Conservation (phyloP, 2,797 vertebrate genomes). For the Pelobates cultripes region DNA sequence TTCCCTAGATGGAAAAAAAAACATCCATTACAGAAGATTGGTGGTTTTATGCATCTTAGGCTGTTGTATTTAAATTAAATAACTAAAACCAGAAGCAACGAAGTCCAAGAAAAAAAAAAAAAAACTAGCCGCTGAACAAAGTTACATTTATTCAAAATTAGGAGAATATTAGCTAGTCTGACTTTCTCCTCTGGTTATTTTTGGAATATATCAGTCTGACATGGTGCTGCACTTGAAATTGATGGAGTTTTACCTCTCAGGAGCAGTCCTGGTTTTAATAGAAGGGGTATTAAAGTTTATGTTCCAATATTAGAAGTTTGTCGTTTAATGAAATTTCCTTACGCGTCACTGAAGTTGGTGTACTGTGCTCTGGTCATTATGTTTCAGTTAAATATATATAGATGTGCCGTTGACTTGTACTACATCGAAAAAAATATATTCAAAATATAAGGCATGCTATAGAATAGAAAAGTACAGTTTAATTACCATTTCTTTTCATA, state of each 20-base stretch:
- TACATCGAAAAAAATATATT: neutral
- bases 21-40: conserved; percentile 53
- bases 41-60: conserved; percentile 54
- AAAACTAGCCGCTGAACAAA: conserved; percentile 46
- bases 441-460: too few species aligned
- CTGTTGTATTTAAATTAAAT: conserved; percentile 54
- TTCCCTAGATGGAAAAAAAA: conserved; percentile 42
- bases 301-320: conserved; percentile 53
- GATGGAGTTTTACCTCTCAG: conserved; percentile 51
- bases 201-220: conserved; percentile 54
- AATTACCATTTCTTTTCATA: too few species aligned
- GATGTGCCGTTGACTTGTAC: conserved; percentile 12
- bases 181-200: conserved; percentile 48
- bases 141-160: conserved; percentile 55
- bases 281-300: conserved; percentile 52
- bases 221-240: conserved; percentile 48
- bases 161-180: conserved; percentile 55
- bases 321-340: conserved; percentile 49
- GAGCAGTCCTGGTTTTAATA: conserved; percentile 55
- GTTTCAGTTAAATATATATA: conserved; percentile 25
- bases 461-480: too few species aligned
- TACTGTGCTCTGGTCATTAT: conserved; percentile 33
- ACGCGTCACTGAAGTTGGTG: conserved; percentile 41
- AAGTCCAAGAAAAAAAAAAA: conserved; percentile 20
- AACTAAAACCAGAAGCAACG: conserved; percentile 55